Base-by-base conservation (phyloP, 2,888 invertebrate genomes). In the Sphaeridia pumilis region DNA sequence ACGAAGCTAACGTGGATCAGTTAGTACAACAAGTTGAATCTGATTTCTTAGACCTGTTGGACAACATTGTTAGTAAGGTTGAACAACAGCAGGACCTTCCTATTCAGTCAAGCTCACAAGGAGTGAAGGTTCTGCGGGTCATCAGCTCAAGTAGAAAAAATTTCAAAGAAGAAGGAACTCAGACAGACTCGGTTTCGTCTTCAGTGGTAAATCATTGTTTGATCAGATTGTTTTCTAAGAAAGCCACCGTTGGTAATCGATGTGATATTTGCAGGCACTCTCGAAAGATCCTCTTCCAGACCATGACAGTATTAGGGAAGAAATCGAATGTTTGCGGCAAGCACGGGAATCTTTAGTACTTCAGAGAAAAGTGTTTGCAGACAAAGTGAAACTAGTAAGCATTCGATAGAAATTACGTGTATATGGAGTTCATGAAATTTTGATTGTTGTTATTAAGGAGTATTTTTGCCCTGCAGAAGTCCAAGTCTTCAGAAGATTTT, bases 331-430 rank as follows among this genome's bases (percentile, higher is more conserved):
- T 67, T 72, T 89, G 35, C 75, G 88, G 20, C 78, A 81, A 63
- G 85, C 86, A 0, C 76, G 86, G 47, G 87, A 88, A 66, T 80
- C 81, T 65, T 71, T 88, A 35, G 75, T 86, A 48, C 84, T 85
- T 44, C 83, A 85, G 66, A 77, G 84, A 52, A 83, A 82, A 64
- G 78, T 79, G 61, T 73, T 87, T 58, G 83, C 84, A 57, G 77
- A 81, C 31, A 84, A 84, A 66, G 75, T 83, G 20, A 84, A 84
- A 68, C 78, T 81, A 46, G 52, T 47, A 42, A 25, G 36, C n/a
- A n/a, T n/a, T n/a, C n/a, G n/a, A n/a, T n/a, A n/a, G n/a, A n/a
- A n/a, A n/a, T n/a, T n/a, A n/a, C n/a, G n/a, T n/a, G n/a, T n/a
- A n/a, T n/a, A n/a, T n/a, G n/a, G n/a, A n/a, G n/a, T n/a, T n/a